Evolutionary conservation across 2,888 invertebrate genomes (phyloP), one percentile per base, ranked within the genome.

Genomic region (Harpalus rufipes): DNA sequence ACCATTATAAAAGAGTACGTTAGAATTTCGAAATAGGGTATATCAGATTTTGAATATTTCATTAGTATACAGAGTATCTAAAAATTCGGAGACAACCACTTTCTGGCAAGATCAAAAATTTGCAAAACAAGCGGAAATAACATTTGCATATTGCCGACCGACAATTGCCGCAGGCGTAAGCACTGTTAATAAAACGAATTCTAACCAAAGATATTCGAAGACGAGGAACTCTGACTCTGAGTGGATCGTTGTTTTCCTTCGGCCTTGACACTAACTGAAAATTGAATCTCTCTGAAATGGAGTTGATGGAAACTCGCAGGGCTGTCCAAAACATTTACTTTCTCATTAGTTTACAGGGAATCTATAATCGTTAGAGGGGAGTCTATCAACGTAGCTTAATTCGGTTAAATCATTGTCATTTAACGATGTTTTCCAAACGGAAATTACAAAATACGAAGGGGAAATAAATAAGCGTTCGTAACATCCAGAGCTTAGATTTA

Each of bases 121-220:
- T 68, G n/a, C 68, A 32, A 68, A 68, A 39, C 68, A 14, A 14
- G 39, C 39, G 68, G n/a, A 68, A 68, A 68, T 32, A n/a, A 32
- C 21, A 68, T 68, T 68, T 68, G 68, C 68, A 68, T 68, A 68
- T 21, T 68, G 39, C 5, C 39, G 63, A 68, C 41, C 61, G 16
- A 12, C 41, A 59, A 41, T 56, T 78, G 78, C 78, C 32, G n/a
- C 5, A 56, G 78, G 78, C 56, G 56, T 18, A 78, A 76, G 56
- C 76, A 76, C 76, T 56, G 76, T 76, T 56, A 76, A 76, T 56
- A 76, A 76, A 72, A 56, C 25, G 78, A 78, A 76, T n/a, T 76
- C 56, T 51, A 72, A 72, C 72, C 25, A 16, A n/a, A 12, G 14
- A 78, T 56, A 56, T 78, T 56, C 14, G n/a, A 18, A 74, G 56